Evolutionary conservation across 2,797 vertebrate species (phyloP), one percentile per base, ranked within the genome.

Genomic region (Gila robusta): DNA sequence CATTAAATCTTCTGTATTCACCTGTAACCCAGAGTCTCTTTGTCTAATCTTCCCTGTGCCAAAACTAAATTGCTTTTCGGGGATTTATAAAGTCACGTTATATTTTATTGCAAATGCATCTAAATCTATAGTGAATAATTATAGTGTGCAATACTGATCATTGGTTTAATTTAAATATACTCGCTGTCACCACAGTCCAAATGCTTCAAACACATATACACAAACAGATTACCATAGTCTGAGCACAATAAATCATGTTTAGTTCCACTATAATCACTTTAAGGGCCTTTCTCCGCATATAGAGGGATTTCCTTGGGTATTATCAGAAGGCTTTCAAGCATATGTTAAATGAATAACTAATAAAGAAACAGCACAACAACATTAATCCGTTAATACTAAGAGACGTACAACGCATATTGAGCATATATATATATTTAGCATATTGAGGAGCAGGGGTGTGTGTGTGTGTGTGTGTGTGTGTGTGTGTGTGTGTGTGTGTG

Each of bases 221-320:
- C 72, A 56, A 77, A 78, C 64, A 85, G 79, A 83, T 71, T 77
- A 76, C 19, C 56, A 28, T 52, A 62, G 39, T 80, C 73, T 85
- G 28, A 83, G 28, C 74, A 79, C 47, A 82, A 79, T 80, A 85
- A 82, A 87, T 85, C 37, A 83, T 76, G 71, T 32, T 59, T 82
- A 52, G 84, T 41, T 78, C n/a, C 62, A 39, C 16, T 73, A 21
- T 82, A 73, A 85, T 87, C 32, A 85, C 32, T 47, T 76, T 80
- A 85, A 79, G 23, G 66, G 37, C 12, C 47, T 87, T 83, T 82
- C 14, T 77, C 62, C 54, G n/a, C 49, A 78, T 70, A 44, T 47
- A 76, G 10, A 56, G 17, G 62, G 47, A 67, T 84, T 78, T 84
- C 74, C 35, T 54, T 69, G 10, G 73, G 35, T 56, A 32, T 79